These are phyloP conservation scores for Budorcas taxicolor DNA, from an alignment of 2,113 vertebrate species.

Conservation along the genomic window DNA sequence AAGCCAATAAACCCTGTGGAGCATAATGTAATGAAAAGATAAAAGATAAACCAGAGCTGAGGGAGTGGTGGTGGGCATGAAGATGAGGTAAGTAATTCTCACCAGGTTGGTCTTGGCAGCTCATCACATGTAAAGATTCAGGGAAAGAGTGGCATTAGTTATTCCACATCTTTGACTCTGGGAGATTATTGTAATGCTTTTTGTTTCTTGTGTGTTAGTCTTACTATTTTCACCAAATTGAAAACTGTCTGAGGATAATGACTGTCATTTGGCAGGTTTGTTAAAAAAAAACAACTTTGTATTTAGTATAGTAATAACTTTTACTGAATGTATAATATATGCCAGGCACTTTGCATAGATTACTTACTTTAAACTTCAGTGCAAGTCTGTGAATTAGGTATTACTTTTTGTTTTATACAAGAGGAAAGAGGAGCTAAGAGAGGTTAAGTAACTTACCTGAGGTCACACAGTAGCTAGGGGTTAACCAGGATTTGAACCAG, in stretches of 20 bases:
- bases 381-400: neutral
- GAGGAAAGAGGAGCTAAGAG: neutral
- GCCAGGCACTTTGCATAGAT: neutral
- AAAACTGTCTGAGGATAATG: neutral
- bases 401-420: neutral
- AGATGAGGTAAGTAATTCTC: neutral
- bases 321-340: neutral
- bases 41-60: neutral
- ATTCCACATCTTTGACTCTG: neutral
- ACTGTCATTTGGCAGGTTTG: neutral
- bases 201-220: neutral
- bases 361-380: neutral
- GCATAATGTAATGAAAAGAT: neutral
- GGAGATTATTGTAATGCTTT: neutral
- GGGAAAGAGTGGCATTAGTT: neutral
- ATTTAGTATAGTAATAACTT: neutral
- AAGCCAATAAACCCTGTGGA: neutral
- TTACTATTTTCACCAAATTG: neutral
- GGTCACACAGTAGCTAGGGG: neutral
- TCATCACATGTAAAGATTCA: neutral
- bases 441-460: neutral
- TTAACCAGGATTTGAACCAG: neutral
- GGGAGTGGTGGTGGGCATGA: neutral
- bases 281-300: neutral
- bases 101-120: neutral